Evolutionary conservation across 1,140 invertebrate species (phyloP).

Genomic region (Papilio polyxenes): DNA sequence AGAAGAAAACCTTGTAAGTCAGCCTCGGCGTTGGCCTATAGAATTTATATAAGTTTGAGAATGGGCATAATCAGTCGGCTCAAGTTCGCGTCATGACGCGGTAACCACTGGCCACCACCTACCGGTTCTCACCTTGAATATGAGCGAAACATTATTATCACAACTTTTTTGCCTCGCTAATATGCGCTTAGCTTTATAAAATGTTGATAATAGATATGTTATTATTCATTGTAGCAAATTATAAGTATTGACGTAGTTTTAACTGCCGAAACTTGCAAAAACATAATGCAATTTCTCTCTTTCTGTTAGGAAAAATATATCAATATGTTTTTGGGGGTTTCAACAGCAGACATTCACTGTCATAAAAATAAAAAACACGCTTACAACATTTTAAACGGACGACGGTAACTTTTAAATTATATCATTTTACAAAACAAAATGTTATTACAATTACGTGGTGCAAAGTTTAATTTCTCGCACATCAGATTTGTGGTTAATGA

Average conservation of each 20-base stretch:
- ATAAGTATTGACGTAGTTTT: neutral
- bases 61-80: constrained; percentile 45
- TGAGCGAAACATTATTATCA: constrained; percentile 28
- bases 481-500: constrained; percentile 1
- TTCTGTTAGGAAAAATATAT: neutral
- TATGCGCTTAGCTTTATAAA: neutral
- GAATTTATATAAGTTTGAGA: constrained; percentile 50
- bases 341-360: neutral
- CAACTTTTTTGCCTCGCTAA: neutral
- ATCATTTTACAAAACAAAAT: neutral
- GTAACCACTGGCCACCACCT: neutral
- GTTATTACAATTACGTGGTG: neutral
- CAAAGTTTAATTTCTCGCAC: constrained; percentile 11
- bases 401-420: neutral
- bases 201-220: neutral
- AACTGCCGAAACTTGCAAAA: neutral
- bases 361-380: neutral
- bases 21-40: constrained; percentile 50
- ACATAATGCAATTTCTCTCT: neutral
- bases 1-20: constrained; percentile 51
- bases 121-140: constrained; percentile 19
- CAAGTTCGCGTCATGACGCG: constrained; percentile 35
- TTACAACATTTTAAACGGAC: neutral
- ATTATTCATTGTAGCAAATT: neutral
- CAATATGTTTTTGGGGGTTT: neutral